Base-by-base conservation (phyloP, 2,888 invertebrate genomes). In the Steromphala cineraria region DNA sequence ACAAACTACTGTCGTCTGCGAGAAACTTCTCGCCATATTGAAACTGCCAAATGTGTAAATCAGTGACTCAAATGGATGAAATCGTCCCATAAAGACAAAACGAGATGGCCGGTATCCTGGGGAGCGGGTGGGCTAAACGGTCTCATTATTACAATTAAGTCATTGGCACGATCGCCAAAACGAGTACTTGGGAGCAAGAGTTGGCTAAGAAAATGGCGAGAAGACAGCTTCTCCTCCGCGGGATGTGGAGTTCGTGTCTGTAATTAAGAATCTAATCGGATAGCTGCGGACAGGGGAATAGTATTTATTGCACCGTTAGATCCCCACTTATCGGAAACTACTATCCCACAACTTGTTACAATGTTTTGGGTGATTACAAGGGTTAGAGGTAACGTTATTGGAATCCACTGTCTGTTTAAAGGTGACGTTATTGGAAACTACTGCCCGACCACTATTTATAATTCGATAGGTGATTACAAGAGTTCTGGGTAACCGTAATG, bases 111-210 rank as follows among this genome's bases (percentile, higher is more conserved):
- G 28, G 53, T 40, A 55, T 55, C 76, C 76, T 21, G 53, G 76
- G 55, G 76, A 76, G 19, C 19, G 19, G 76, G 55, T 28, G 28
- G 53, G 17, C 55, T 55, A 76, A 76, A 76, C 76, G 76, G 55
- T 55, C 55, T 74, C 79, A 81, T 81, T 79, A 79, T 28, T 67
- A 67, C 79, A 81, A 79, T 79, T 79, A 81, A 67, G 76, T 79
- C 75, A 81, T 81, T 79, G 78, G 75, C 78, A 81, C 74, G 2
- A 40, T 62, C 62, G 67, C 53, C 79, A 67, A 79, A 79, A 79
- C 75, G 21, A 46, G 15, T 13, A 24, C 62, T 56, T 56, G 36
- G 21, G 15, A n/a, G 24, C 52, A 24, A 75, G 21, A 52, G 75
- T 53, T 75, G 52, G 46, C 52, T 21, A 19, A 52, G 24, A 75